phyloP scores from a whole-genome alignment of 2,113 vertebrate genomes.

The Eretmochelys imbricata region DNA sequence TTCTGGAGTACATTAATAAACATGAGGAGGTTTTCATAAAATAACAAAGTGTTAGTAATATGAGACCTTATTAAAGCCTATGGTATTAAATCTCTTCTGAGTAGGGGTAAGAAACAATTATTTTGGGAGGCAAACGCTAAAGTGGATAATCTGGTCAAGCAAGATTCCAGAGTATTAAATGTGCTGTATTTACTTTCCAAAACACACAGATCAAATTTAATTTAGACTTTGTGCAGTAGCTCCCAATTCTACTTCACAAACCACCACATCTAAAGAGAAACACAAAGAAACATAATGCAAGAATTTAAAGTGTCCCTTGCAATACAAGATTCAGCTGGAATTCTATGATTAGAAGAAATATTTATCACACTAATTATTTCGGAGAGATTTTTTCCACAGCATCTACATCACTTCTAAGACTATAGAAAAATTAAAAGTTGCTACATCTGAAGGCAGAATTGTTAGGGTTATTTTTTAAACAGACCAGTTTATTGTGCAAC shows the following conservation, averaged over 20 bases:
- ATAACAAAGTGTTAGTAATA: neutral
- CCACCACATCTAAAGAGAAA: neutral
- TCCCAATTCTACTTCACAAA: neutral
- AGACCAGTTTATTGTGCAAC: neutral
- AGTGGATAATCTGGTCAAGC: neutral
- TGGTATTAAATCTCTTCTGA: neutral
- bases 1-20: neutral
- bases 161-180: neutral
- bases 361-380: neutral
- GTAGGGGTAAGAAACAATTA: neutral
- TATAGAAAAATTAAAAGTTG: neutral
- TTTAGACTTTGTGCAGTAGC: neutral
- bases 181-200: neutral
- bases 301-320: neutral
- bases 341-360: neutral
- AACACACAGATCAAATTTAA: neutral
- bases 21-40: neutral
- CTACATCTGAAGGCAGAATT: neutral
- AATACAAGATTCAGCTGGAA: neutral
- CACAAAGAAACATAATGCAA: neutral
- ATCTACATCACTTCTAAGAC: neutral
- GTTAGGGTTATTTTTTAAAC: neutral
- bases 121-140: neutral
- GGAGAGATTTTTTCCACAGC: neutral
- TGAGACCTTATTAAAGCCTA: neutral